Evolutionary conservation across 2,113 vertebrate species (phyloP).

Genomic region (Onychostruthus taczanowskii): DNA sequence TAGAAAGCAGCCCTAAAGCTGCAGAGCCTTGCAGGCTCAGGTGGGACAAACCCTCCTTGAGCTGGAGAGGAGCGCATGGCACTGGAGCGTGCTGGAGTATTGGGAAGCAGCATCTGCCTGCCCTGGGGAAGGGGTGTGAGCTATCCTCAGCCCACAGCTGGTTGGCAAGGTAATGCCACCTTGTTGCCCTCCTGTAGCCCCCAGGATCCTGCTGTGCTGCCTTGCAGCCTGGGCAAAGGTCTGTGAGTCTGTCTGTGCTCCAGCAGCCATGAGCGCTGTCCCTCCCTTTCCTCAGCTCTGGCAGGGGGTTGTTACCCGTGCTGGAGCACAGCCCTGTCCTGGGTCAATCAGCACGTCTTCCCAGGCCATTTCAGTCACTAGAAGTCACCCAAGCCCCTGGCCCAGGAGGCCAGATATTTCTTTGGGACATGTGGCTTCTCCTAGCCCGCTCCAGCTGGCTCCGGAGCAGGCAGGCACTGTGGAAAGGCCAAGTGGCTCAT

Average conservation of each 20-base stretch:
- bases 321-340: neutral
- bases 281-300: neutral
- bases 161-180: neutral
- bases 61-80: rapidly evolving
- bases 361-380: neutral
- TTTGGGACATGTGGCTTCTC: constrained; percentile 16
- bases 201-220: neutral
- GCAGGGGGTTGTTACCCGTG: neutral
- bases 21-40: neutral
- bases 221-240: neutral
- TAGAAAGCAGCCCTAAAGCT: neutral
- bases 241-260: neutral
- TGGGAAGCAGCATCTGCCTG: neutral
- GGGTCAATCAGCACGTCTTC: neutral
- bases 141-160: neutral
- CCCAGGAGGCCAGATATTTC: neutral
- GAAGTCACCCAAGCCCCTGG: constrained; percentile 4
- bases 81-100: rapidly evolving
- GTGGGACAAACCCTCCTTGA: neutral
- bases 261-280: neutral
- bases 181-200: neutral
- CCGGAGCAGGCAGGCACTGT: neutral
- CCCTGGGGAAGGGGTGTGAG: neutral
- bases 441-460: constrained; percentile 32
- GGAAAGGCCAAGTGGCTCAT: constrained; percentile 25